phyloP scores from a whole-genome alignment of 2,888 invertebrate genomes.

The Pediacus dermestoides region DNA sequence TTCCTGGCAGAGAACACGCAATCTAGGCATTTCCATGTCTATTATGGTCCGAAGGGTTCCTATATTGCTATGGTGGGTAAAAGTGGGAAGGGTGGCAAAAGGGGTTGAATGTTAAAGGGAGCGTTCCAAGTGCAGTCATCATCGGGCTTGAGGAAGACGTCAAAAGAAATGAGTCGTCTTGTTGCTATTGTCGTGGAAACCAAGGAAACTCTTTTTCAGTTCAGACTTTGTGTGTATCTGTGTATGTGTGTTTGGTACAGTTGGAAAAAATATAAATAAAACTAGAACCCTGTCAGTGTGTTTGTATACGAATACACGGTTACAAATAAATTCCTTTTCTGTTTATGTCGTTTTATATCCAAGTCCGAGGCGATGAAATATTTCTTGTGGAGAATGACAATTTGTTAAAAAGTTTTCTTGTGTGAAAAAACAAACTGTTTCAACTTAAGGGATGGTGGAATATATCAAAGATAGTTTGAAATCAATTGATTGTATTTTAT shows the following conservation, averaged over 20 bases:
- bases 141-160: conserved; percentile 30
- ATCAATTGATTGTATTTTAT: conserved; percentile 2
- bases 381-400: too few species aligned
- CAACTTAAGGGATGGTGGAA: too few species aligned
- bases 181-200: conserved; percentile 18
- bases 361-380: too few species aligned
- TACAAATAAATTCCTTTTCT: too few species aligned
- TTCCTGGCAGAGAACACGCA: conserved; percentile 39
- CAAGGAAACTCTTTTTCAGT: conserved; percentile 20
- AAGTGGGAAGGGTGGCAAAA: conserved; percentile 12
- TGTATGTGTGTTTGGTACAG: too few species aligned
- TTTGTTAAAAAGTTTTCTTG: too few species aligned
- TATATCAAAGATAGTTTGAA: conserved; percentile 1
- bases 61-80: conserved; percentile 28
- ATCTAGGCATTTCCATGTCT: conserved; percentile 41
- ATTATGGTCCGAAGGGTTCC: conserved; percentile 39
- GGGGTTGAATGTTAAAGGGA: conserved; percentile 11
- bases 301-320: too few species aligned
- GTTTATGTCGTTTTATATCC: too few species aligned
- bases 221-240: neutral
- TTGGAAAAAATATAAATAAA: too few species aligned
- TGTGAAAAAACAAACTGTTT: too few species aligned
- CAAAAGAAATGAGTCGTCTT: conserved; percentile 32
- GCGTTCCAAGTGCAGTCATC: conserved; percentile 25
- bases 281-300: too few species aligned